A percentile compares a stretch with the other conserved stretches of the same genome.
Conservation (phyloP, 2,888 invertebrate genomes). For the Pseudococcus viburni region DNA sequence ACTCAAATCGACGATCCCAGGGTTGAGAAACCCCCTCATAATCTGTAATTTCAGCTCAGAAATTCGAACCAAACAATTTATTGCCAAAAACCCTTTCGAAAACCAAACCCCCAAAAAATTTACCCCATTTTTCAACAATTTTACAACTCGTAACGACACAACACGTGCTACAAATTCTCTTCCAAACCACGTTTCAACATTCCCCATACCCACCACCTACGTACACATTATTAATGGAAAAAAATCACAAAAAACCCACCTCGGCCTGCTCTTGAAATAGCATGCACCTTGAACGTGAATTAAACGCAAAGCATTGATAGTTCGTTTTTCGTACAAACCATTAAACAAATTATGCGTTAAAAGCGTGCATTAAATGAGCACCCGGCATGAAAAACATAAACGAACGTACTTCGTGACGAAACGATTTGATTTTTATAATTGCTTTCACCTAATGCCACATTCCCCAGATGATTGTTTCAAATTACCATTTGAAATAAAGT, state of each 20-base stretch:
- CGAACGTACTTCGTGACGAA: conserved; percentile 17
- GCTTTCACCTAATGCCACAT: not conserved
- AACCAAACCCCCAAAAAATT: no score
- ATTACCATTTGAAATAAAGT: not conserved
- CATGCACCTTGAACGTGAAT: conserved; percentile 42
- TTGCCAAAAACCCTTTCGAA: no score
- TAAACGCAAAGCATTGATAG: not conserved
- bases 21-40: no score
- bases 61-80: no score
- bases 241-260: not conserved
- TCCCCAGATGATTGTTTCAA: not conserved
- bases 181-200: not conserved
- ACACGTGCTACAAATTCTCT: no score
- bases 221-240: no score
- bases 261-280: not conserved
- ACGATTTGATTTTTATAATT: conserved; percentile 22
- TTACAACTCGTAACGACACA: no score
- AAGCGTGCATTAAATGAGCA: conserved; percentile 9
- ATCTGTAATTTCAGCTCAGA: no score
- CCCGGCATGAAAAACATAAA: conserved; percentile 23
- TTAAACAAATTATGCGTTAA: conserved; percentile 31
- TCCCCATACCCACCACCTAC: not conserved
- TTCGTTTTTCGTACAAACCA: not conserved
- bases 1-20: no score
- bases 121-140: no score